Evolutionary conservation across 2,888 invertebrate species (phyloP).

Genomic region (Hermodice carunculata): DNA sequence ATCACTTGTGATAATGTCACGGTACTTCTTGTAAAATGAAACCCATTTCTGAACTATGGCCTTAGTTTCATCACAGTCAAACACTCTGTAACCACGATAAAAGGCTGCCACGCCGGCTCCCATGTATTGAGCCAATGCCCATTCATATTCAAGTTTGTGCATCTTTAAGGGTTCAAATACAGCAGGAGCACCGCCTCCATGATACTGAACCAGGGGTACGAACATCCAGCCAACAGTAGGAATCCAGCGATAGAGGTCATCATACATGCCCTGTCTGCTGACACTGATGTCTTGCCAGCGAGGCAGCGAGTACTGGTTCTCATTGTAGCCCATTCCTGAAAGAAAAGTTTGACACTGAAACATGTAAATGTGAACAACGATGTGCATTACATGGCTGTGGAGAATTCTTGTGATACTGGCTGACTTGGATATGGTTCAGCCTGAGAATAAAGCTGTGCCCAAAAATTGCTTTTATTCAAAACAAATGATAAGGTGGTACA

Average conservation of each 20-base stretch:
- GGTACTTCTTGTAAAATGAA: conserved; percentile 40
- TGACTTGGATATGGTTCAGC: too few species aligned
- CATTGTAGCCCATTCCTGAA: conserved; percentile 42
- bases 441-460: too few species aligned
- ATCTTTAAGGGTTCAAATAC: conserved; percentile 37
- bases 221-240: conserved; percentile 44
- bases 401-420: too few species aligned
- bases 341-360: neutral
- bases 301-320: conserved; percentile 42
- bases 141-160: conserved; percentile 39
- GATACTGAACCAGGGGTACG: conserved; percentile 38
- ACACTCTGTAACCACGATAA: conserved; percentile 40
- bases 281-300: conserved; percentile 43
- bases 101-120: conserved; percentile 44
- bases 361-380: neutral
- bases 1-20: conserved; percentile 40
- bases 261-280: conserved; percentile 41
- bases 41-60: conserved; percentile 39
- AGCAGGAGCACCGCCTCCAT: conserved; percentile 38
- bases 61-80: conserved; percentile 34
- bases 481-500: too few species aligned
- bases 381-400: neutral
- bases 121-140: conserved; percentile 43
- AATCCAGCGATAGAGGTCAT: conserved; percentile 32
- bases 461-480: too few species aligned